Evolutionary conservation across 1,140 invertebrate genomes (phyloP).

Genomic region (Anagrus nilaparvatae): DNA sequence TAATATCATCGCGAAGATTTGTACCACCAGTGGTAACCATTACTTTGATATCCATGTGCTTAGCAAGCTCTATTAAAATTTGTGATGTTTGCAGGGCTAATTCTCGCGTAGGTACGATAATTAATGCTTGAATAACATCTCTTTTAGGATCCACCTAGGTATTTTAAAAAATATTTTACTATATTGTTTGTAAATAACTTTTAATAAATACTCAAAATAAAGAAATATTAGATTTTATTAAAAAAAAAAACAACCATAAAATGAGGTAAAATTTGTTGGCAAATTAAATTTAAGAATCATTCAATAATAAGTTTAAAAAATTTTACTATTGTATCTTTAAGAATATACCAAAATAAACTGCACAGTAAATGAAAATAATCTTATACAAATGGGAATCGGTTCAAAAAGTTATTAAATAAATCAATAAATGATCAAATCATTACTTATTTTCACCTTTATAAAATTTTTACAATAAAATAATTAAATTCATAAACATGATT

Average conservation of each 20-base stretch:
- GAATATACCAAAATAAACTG: no score
- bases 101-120: conserved; percentile 98
- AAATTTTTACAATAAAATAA: no score
- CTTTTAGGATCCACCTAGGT: conserved; percentile 75
- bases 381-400: no score
- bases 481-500: no score
- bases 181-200: no score
- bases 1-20: conserved; percentile 97
- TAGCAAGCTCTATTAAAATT: conserved; percentile 97
- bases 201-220: neutral
- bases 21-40: conserved; percentile 99
- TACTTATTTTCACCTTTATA: no score
- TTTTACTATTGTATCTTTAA: no score
- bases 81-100: conserved; percentile 98
- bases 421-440: no score
- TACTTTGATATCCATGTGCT: conserved; percentile 89
- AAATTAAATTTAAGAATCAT: conserved; percentile 1
- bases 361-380: no score
- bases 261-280: no score
- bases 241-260: no score
- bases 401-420: no score
- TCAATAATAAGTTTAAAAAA: neutral
- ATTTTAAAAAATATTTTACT: neutral
- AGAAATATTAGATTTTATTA: neutral
- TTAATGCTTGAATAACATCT: conserved; percentile 90